A percentile compares a stretch with the other conserved stretches of the same genome.
Evolutionary conservation across 2,888 invertebrate genomes (phyloP).

Genomic region (Eristalis pertinax): DNA sequence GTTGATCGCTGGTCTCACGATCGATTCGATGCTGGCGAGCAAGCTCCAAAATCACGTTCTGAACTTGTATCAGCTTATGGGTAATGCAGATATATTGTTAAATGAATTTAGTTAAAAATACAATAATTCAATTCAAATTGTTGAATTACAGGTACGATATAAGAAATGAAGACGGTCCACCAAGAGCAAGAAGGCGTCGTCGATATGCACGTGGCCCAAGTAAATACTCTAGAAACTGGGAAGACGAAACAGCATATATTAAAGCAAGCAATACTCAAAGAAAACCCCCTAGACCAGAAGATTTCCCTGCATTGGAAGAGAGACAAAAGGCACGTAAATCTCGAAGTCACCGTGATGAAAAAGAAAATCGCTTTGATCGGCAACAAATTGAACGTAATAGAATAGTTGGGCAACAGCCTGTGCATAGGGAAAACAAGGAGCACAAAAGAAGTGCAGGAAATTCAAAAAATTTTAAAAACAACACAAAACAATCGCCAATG

Average conservation of each 20-base stretch:
- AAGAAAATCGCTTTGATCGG: slow-evolving; percentile 79
- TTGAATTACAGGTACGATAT: slow-evolving; percentile 88
- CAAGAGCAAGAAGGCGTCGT: slow-evolving; percentile 91
- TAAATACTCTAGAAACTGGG: slow-evolving; percentile 96
- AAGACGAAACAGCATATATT: slow-evolving; percentile 94
- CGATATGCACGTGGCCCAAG: slow-evolving; percentile 95
- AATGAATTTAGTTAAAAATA: not conserved
- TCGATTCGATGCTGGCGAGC: slow-evolving; percentile 83
- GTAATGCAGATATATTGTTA: slow-evolving; percentile 83
- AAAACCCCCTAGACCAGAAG: slow-evolving; percentile 82
- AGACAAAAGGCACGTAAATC: slow-evolving; percentile 68
- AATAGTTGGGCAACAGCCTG: slow-evolving; percentile 20
- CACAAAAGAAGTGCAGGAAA: slow-evolving; percentile 40
- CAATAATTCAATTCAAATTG: slow-evolving; percentile 17
- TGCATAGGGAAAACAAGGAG: slow-evolving; percentile 53
- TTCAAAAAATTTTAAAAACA: slow-evolving; percentile 29
- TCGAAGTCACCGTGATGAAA: slow-evolving; percentile 78
- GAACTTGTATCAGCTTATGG: slow-evolving; percentile 94
- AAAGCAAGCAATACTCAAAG: slow-evolving; percentile 82
- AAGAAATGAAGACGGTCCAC: slow-evolving; percentile 94
- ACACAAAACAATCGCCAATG: slow-evolving; percentile 77
- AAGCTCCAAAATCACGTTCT: slow-evolving; percentile 92
- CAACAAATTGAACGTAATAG: slow-evolving; percentile 64
- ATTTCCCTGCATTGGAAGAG: slow-evolving; percentile 83
- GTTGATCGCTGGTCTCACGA: slow-evolving; percentile 93